Evolutionary conservation across 2,797 vertebrate genomes (phyloP).

Genomic region (Eulemur rubriventer): DNA sequence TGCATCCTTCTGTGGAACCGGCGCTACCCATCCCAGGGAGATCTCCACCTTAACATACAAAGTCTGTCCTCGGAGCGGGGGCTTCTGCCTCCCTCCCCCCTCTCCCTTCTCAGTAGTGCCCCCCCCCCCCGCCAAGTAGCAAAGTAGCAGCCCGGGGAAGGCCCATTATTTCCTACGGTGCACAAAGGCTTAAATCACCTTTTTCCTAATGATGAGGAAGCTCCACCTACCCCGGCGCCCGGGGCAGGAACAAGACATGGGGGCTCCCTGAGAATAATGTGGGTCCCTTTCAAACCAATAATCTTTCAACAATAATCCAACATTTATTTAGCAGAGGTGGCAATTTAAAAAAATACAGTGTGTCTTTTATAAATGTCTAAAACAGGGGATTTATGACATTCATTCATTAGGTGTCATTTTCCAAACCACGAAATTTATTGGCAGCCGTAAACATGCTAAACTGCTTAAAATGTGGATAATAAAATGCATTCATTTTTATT

Average conservation of each 20-base stretch:
- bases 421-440: neutral
- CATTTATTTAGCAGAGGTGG: constrained; percentile 12
- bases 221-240: neutral
- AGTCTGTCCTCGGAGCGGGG: neutral
- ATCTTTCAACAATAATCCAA: neutral
- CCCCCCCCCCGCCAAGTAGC: neutral
- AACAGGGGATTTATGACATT: neutral
- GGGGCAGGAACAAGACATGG: neutral
- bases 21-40: neutral
- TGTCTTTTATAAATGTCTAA: neutral
- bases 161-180: neutral
- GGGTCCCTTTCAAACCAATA: neutral
- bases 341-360: neutral
- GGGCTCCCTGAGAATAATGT: neutral
- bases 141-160: neutral
- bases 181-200: neutral
- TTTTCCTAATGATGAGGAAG: neutral
- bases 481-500: neutral
- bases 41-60: neutral
- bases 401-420: neutral
- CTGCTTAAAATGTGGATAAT: neutral
- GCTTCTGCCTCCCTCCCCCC: neutral
- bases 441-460: neutral
- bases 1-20: neutral
- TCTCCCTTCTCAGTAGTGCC: neutral